Evolutionary conservation across 2,113 vertebrate species (phyloP).

Genomic region (Malurus melanocephalus): DNA sequence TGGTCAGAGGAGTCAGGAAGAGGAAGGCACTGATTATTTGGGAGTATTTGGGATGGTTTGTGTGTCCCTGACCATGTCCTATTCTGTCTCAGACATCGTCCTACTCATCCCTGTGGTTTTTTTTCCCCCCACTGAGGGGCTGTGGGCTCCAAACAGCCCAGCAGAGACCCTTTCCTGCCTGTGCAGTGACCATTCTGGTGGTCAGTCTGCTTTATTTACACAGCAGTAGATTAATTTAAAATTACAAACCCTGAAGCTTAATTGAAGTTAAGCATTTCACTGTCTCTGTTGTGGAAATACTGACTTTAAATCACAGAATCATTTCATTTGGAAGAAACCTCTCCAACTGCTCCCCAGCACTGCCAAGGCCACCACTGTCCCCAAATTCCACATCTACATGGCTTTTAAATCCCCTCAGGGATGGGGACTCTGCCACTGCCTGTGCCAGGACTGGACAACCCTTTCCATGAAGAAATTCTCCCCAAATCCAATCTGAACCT

Average conservation of each 20-base stretch:
- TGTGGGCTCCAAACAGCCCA: not conserved
- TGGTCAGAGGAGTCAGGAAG: not conserved
- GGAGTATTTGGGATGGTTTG: not conserved
- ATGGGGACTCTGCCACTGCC: too few relatives aligned
- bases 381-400: not conserved
- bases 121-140: not conserved
- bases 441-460: too few relatives aligned
- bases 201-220: not conserved
- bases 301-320: not conserved
- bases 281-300: not conserved
- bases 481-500: not conserved
- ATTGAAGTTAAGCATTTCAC: not conserved
- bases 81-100: conserved; percentile 3
- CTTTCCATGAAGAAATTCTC: not conserved
- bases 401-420: not conserved
- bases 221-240: not conserved
- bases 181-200: not conserved
- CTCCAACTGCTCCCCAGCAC: not conserved
- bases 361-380: not conserved
- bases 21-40: not conserved
- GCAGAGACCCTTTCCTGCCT: not conserved
- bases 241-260: not conserved
- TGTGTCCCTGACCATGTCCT: not conserved
- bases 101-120: not conserved
- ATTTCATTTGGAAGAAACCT: not conserved